Percentiles rank a stretch among this genome's conserved stretches.
Conservation (phyloP, 2,888 invertebrate genomes). For the Caenorhabditis wallacei region DNA sequence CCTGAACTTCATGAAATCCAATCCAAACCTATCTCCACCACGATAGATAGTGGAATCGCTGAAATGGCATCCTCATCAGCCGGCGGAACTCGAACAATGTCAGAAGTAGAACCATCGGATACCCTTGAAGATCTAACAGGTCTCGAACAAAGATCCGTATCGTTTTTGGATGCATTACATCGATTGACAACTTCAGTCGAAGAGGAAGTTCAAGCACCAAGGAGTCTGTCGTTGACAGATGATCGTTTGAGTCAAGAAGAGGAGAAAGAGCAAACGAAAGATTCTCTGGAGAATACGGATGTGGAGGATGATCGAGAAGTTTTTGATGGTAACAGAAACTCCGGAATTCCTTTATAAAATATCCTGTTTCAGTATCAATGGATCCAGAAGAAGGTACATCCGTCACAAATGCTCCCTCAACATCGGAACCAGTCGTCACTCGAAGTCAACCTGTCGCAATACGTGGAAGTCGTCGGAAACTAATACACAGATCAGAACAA, state of each 20-base stretch:
- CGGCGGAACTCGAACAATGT: not conserved
- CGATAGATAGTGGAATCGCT: conserved; percentile 61
- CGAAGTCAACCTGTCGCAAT: conserved; percentile 29
- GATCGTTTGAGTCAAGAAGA: conserved; percentile 1
- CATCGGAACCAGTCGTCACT: not conserved
- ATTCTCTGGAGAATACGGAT: not conserved
- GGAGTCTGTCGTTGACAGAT: conserved; percentile 45
- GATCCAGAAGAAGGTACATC: conserved; percentile 20
- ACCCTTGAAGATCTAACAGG: not conserved
- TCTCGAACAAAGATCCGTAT: conserved; percentile 28
- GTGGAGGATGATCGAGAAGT: conserved; percentile 24
- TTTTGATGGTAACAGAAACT: conserved; percentile 56
- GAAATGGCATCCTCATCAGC: conserved; percentile 37
- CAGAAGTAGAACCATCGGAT: conserved; percentile 34
- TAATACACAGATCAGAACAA: conserved; percentile 19
- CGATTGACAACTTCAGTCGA: conserved; percentile 13
- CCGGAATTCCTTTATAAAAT: not conserved
- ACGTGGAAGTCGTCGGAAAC: conserved; percentile 9
- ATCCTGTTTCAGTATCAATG: conserved; percentile 31
- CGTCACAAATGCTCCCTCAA: not conserved
- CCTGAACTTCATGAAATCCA: conserved; percentile 13
- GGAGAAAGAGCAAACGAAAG: conserved; percentile 14
- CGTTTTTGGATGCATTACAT: conserved; percentile 43
- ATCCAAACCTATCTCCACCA: conserved; percentile 43
- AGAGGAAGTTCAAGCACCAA: conserved; percentile 33